Conservation (phyloP, 2,113 vertebrate genomes). For the Microtus ochrogaster region DNA sequence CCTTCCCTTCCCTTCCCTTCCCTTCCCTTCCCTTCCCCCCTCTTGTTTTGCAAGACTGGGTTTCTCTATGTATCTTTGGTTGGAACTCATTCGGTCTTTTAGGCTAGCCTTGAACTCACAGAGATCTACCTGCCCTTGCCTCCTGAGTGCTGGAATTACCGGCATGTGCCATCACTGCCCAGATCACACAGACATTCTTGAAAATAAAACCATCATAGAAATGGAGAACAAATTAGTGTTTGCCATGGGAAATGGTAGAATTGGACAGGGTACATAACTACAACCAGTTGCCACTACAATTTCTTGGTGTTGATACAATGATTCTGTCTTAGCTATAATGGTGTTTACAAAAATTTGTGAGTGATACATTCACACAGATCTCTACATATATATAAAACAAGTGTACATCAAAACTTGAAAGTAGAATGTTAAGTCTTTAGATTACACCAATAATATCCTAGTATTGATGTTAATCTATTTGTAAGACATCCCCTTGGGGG, state of each 20-base stretch:
- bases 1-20: too few species aligned
- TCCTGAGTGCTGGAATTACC: too few species aligned
- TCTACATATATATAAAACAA: neutral
- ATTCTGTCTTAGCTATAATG: neutral
- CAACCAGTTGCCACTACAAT: neutral
- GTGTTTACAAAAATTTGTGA: neutral
- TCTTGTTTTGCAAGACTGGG: too few species aligned
- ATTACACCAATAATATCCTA: neutral
- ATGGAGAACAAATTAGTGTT: conserved; percentile 9
- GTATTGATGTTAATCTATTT: neutral
- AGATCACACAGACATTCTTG: neutral
- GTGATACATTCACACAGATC: neutral
- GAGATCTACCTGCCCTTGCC: too few species aligned
- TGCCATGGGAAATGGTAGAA: neutral
- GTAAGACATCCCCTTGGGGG: neutral
- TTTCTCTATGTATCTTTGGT: too few species aligned
- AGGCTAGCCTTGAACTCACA: too few species aligned
- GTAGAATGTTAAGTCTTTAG: neutral
- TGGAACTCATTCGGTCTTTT: too few species aligned
- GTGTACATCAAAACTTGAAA: conserved; percentile 18
- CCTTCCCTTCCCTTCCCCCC: too few species aligned
- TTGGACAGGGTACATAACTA: neutral
- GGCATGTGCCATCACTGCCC: too few species aligned
- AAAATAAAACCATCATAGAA: neutral
- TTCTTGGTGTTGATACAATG: conserved; percentile 14